Evolutionary conservation across 2,113 vertebrate species (phyloP).

Genomic region (Tetraodon nigroviridis): DNA sequence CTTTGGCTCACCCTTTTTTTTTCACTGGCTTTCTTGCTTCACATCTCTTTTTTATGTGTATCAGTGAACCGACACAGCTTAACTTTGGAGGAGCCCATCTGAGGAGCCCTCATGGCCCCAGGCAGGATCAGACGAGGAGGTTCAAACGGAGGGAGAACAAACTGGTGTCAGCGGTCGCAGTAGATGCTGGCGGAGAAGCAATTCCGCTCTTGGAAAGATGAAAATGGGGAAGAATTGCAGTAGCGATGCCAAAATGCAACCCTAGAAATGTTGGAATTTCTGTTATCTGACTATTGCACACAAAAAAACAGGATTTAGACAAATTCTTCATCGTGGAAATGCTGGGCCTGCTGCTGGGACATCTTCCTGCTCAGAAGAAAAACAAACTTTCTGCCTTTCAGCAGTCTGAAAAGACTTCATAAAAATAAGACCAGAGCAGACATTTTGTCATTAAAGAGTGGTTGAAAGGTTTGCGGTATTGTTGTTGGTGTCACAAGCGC

Average conservation of each 20-base stretch:
- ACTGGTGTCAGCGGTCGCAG: conserved; percentile 16
- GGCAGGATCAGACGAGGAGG: conserved; percentile 43
- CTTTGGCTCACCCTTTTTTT: conserved; percentile 4
- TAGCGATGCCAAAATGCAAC: not conserved
- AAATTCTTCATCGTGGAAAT: too few species aligned
- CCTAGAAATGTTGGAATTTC: too few species aligned
- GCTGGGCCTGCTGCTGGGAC: too few species aligned
- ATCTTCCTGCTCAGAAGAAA: too few species aligned
- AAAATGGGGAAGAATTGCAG: conserved; percentile 24
- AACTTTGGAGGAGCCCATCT: conserved; percentile 41
- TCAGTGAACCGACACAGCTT: conserved; percentile 38
- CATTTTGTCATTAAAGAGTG: too few species aligned
- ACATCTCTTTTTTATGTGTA: conserved; percentile 25
- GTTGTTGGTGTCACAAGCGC: too few species aligned
- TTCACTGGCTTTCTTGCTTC: not conserved
- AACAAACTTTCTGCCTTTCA: too few species aligned
- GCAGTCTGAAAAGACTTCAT: too few species aligned
- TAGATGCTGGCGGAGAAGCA: conserved; percentile 35
- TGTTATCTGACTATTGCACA: too few species aligned
- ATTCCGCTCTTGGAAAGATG: conserved; percentile 34
- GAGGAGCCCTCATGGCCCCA: conserved; percentile 40
- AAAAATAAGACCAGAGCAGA: too few species aligned
- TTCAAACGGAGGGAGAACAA: conserved; percentile 31
- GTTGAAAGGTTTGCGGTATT: too few species aligned
- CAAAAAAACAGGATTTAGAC: too few species aligned